These are phyloP conservation scores for Rhyacophila brunnea DNA, from an alignment of 1,140 invertebrate genomes.

Conservation along the genomic window DNA sequence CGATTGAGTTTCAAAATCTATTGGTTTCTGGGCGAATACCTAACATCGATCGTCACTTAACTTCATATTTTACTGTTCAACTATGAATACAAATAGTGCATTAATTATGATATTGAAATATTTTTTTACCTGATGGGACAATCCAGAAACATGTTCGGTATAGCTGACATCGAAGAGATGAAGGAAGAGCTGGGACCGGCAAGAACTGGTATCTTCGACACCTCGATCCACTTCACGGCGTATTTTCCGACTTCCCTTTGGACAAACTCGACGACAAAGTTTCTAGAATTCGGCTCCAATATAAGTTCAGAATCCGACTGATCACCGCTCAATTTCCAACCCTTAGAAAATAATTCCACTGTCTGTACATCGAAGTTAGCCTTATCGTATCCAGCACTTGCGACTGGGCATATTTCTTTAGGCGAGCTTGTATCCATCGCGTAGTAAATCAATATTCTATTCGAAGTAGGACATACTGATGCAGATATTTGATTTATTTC, in stretches of 20 bases:
- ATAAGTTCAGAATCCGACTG: slow-evolving; percentile 48
- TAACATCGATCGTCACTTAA: not conserved
- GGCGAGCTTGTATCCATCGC: slow-evolving; percentile 59
- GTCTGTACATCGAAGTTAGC: slow-evolving; percentile 41
- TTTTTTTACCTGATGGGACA: slow-evolving; percentile 65
- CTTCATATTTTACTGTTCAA: not conserved
- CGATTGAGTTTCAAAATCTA: too few relatives aligned
- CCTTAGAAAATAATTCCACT: slow-evolving; percentile 72
- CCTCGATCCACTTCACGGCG: slow-evolving; percentile 74
- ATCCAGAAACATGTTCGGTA: slow-evolving; percentile 47
- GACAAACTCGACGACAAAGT: slow-evolving; percentile 70
- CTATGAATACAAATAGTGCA: not conserved
- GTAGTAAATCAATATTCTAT: slow-evolving; percentile 72
- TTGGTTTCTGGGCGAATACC: not conserved
- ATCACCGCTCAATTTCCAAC: slow-evolving; percentile 62
- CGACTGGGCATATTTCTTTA: slow-evolving; percentile 66
- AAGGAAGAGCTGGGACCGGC: slow-evolving; percentile 55
- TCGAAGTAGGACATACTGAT: slow-evolving; percentile 65
- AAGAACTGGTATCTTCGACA: slow-evolving; percentile 66
- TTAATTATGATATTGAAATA: not conserved
- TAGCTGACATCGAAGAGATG: slow-evolving; percentile 54
- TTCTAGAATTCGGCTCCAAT: slow-evolving; percentile 61
- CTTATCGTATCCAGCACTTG: slow-evolving; percentile 41
- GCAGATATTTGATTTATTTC: slow-evolving; percentile 55
- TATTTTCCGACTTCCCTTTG: slow-evolving; percentile 70